Evolutionary conservation across 2,888 invertebrate genomes (phyloP), one percentile per base, ranked within the genome.

Genomic region (Cephus runcator): DNA sequence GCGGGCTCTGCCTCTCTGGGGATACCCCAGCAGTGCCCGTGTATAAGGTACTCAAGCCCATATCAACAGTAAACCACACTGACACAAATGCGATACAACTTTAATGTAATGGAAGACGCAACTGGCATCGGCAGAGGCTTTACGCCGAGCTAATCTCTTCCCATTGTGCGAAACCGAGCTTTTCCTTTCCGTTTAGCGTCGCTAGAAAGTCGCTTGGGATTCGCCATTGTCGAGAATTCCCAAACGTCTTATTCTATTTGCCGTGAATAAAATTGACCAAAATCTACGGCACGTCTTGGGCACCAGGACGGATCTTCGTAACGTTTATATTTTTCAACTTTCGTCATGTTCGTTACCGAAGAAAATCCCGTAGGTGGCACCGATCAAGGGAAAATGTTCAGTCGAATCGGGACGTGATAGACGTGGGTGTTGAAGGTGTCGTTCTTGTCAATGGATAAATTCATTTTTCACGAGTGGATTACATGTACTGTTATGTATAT

Each of bases 1-100:
- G 9, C 40, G 23, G 9, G 40, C 40, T 23, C 40, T 9, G 23
- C 23, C 40, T 23, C 40, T 56, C 9, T 23, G 40, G 40, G 40
- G 23, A 56, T 15, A 56, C 9, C 23, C 23, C 23, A 9, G 40
- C 23, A 56, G 40, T 23, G 40, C 40, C 40, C 40, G 9, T 23
- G 40, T 56, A 9, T 56, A 30, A 71, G 73, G 69, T 69, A 35
- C 75, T 4, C 69, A 68, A 34, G 34, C 74, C 71, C 78, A 31
- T 76, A 71, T 78, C 75, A 56, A 78, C 75, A 33, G 76, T 68
- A 73, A 78, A 78, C 78, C 78, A 75, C 73, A 36, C 78, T 75
- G 78, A 75, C 78, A 2, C n/a, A 74, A 74, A 34, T 35, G 35
- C 35, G 35, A 31, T 71, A 33, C 31, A 71, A 71, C 71, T 71